Percentiles rank a stretch among this genome's conserved stretches.
Conservation (phyloP, 1,140 invertebrate species). For the Sinonovacula constricta region DNA sequence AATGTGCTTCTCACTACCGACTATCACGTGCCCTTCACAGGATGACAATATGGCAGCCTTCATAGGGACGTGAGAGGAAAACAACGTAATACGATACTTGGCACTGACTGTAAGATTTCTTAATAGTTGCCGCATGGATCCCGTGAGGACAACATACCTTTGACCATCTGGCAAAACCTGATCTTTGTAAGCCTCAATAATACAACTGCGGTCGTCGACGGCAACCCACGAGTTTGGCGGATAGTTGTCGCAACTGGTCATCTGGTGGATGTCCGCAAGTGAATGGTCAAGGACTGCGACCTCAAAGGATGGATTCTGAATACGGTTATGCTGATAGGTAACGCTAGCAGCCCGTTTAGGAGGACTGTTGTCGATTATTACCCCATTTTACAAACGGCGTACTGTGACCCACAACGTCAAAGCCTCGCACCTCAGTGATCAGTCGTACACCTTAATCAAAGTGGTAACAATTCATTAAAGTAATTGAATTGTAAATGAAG, state of each 20-base stretch:
- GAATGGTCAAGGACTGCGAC: neutral
- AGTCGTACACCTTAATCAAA: neutral
- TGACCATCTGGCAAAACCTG: constrained; percentile 42
- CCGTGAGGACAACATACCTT: constrained; percentile 38
- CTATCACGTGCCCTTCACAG: constrained; percentile 49
- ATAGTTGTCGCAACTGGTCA: constrained; percentile 19
- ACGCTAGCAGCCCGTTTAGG: constrained; percentile 39
- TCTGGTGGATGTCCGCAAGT: constrained; percentile 13
- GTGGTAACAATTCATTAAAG: too few relatives aligned
- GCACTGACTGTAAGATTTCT: neutral
- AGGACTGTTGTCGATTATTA: constrained; percentile 59
- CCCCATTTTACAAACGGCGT: constrained; percentile 59
- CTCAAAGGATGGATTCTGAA: constrained; percentile 64
- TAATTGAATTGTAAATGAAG: too few relatives aligned
- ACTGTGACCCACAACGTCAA: constrained; percentile 57
- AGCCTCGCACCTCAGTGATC: constrained; percentile 25
- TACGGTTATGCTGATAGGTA: constrained; percentile 51
- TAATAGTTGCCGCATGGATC: constrained; percentile 44
- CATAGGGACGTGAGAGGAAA: constrained; percentile 46
- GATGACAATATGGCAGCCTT: constrained; percentile 21
- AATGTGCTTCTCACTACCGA: constrained; percentile 47
- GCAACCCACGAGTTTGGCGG: constrained; percentile 4
- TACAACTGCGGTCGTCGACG: constrained; percentile 26
- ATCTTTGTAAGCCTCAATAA: constrained; percentile 21
- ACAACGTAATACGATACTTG: constrained; percentile 48